Base-by-base conservation (phyloP, 1,140 invertebrate species). In the Leguminivora glycinivorella region DNA sequence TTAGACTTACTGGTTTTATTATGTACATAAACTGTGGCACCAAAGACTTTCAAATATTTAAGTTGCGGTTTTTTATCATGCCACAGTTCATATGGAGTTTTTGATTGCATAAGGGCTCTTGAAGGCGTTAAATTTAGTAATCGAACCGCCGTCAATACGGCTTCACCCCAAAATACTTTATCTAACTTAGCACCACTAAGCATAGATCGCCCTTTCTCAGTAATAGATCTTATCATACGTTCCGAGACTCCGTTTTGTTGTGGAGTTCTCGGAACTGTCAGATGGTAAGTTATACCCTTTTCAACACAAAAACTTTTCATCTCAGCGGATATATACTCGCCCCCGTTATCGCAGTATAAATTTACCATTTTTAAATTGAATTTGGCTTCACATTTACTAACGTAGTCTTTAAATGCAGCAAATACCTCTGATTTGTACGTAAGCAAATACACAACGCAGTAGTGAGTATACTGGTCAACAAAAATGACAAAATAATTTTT, bases 271-370 rank as follows among this genome's bases (percentile, higher is more conserved):
- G 84, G 78, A 58, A 87, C 77, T 12, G 85, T 88, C 58, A 75
- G 83, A 70, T 92, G 79, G 78, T 90, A 89, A 34, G 70, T 78
- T 60, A 93, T 93, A 7, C 91, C 90, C 56, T 80, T 83, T 72
- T 79, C 19, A 24, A 75, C 69, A 80, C 82, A 88, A 76, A 68
- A 87, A 14, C 78, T 69, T 72, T 85, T 82, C 68, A 89, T 79
- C 63, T 84, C 79, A 70, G 72, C 77, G 29, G 80, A 83, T 29
- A 67, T n/a, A 22, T 67, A 67, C 19, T 67, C 66, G 2, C 66
- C 38, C 17, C 66, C 66, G 31, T 67, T 67, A 67, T 67, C 66
- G 24, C 29, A 67, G 34, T 67, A 67, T 19, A 67, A 43, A 43
- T 67, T 67, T 38, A 43, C 38, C n/a, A 67, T 5, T 40, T 67